Evolutionary conservation across 2,888 invertebrate species (phyloP), one percentile per base, ranked within the genome.

Genomic region (Scrobipalpa costella): DNA sequence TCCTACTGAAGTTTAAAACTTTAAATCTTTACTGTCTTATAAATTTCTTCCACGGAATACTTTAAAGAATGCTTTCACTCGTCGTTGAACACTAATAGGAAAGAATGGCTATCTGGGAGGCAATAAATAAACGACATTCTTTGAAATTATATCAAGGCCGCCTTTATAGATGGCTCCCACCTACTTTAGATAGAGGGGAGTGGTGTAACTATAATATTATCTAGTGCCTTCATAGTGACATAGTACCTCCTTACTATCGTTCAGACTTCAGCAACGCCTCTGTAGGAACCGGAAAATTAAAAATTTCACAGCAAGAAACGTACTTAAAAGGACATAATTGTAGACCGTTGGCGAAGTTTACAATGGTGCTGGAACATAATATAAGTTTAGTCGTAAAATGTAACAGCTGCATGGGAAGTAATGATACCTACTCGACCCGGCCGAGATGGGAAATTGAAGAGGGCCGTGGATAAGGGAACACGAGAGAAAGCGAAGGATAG

Each of bases 401-500:
- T 88, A 88, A 88, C 90, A 88, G 86, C 88, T 88, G 87, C 81
- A 81, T 81, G 81, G 76, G 73, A 78, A 79, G 80, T 84, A 85
- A 86, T 83, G 83, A 84, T 85, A 79, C 78, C 78, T 75, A 77
- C 74, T 81, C 75, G 75, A 80, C 79, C 71, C 73, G 79, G 71
- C 71, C 71, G 68, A 67, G 76, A 82, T 82, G 79, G 78, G 79
- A 81, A 79, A 84, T 85, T 83, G 78, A 83, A 81, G 73, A 79
- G 76, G 71, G 76, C 73, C 68, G 70, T 72, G 74, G 75, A 73
- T 77, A 78, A 79, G 78, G 81, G 80, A 78, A 79, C 72, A 74
- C 74, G 71, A 73, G 68, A 73, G 74, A 27, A 74, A 78, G 70
- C 69, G 71, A 69, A 77, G 72, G 74, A 78, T 76, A 77, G 77